These are phyloP conservation scores for Hemicordylus capensis DNA, from an alignment of 2,113 vertebrate genomes.

Conservation along the genomic window DNA sequence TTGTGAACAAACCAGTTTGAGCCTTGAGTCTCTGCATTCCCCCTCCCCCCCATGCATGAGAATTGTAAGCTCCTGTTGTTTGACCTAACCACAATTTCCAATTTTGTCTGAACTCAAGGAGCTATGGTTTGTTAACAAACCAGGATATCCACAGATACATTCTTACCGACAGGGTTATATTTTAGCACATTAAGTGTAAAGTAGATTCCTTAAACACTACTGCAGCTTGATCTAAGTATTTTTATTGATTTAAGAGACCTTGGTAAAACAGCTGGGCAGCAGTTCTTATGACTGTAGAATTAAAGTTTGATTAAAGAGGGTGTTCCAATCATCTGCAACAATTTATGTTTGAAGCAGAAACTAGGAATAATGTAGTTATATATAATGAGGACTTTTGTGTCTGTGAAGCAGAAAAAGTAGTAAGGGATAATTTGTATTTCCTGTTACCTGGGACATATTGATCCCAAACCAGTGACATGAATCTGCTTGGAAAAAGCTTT, in stretches of 20 bases:
- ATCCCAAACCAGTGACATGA: background rate
- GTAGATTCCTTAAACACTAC: slow-evolving; percentile 1
- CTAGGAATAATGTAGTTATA: background rate
- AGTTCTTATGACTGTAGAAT: background rate
- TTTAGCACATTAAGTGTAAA: slow-evolving; percentile 6
- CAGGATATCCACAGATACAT: background rate
- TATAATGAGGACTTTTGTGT: background rate
- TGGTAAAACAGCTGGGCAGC: accelerated
- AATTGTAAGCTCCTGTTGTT: no score
- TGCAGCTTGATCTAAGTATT: accelerated
- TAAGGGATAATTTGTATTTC: background rate
- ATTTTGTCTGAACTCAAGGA: no score
- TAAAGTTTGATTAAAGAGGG: background rate
- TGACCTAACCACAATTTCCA: no score
- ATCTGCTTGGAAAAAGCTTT: background rate
- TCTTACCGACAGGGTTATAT: background rate
- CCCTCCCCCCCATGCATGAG: no score
- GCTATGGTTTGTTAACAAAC: no score
- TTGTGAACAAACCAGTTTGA: no score
- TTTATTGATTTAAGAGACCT: slow-evolving; percentile 29
- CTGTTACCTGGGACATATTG: background rate
- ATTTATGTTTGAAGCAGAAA: background rate
- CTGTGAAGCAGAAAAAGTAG: background rate
- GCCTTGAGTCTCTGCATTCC: no score
- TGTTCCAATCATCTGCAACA: background rate